Conservation (phyloP, 2,797 vertebrate genomes). For the Falco peregrinus region DNA sequence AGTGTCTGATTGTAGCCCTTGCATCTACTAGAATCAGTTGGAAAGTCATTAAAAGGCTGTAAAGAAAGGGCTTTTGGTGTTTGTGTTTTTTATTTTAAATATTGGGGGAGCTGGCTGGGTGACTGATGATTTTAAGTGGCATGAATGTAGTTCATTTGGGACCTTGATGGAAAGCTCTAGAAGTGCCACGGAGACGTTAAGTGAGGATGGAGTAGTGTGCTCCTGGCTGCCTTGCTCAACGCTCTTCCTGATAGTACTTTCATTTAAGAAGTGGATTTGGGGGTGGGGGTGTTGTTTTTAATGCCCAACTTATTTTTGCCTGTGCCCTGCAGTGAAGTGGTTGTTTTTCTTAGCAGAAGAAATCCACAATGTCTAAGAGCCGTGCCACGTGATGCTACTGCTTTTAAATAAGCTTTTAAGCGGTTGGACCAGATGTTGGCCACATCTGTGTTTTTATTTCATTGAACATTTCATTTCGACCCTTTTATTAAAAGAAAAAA, state of each 20-base stretch:
- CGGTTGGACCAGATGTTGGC: constrained; percentile 61
- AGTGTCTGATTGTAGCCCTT: constrained; percentile 18
- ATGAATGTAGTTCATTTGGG: background rate
- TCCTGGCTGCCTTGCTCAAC: background rate
- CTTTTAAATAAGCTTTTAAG: constrained; percentile 69
- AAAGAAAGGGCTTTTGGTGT: background rate
- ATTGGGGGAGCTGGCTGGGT: background rate
- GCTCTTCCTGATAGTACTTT: background rate
- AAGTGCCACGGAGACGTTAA: background rate
- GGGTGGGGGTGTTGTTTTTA: background rate
- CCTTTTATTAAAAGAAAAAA: constrained; percentile 55
- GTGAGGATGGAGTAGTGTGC: background rate
- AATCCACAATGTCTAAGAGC: constrained; percentile 14
- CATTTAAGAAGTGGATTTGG: background rate
- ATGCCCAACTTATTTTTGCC: constrained; percentile 6
- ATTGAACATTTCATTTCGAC: background rate
- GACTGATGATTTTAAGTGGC: background rate
- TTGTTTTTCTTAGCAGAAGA: constrained; percentile 42
- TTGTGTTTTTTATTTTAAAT: background rate
- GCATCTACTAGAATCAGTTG: background rate
- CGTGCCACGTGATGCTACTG: constrained; percentile 41
- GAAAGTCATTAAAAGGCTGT: background rate
- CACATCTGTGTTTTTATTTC: constrained; percentile 71
- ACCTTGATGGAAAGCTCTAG: background rate
- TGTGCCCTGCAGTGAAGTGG: constrained; percentile 28